These are phyloP conservation scores for Heterodera carotae DNA, from an alignment of 1,140 invertebrate species.

Conservation along the genomic window DNA sequence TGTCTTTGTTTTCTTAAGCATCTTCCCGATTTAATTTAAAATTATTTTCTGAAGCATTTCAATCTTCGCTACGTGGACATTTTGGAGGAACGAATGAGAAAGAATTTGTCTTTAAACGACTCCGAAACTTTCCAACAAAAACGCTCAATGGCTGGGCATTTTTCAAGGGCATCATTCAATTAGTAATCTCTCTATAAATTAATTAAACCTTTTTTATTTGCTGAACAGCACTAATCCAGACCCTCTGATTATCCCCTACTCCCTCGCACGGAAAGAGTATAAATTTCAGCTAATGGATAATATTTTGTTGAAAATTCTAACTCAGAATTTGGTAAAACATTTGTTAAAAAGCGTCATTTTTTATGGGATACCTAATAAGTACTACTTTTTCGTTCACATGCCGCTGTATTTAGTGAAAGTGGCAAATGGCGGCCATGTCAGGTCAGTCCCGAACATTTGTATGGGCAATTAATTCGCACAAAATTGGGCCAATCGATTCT, in stretches of 20 bases:
- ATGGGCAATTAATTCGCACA: conserved; percentile 20
- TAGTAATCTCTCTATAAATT: neutral
- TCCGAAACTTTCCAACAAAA: conserved; percentile 12
- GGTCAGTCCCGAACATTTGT: conserved; percentile 20
- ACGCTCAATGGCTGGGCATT: conserved; percentile 22
- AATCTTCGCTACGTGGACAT: conserved; percentile 22
- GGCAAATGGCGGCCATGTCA: neutral
- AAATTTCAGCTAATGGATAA: too few species aligned
- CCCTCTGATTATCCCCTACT: too few species aligned
- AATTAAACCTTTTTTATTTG: neutral
- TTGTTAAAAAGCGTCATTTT: too few species aligned
- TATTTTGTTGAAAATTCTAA: too few species aligned
- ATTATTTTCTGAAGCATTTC: conserved; percentile 10
- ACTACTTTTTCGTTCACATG: too few species aligned
- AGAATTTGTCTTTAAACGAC: conserved; percentile 2
- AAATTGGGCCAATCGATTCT: conserved; percentile 8
- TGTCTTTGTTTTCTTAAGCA: neutral
- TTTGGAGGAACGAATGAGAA: conserved; percentile 17
- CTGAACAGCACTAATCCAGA: too few species aligned
- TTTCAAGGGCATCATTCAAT: conserved; percentile 17
- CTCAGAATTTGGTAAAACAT: too few species aligned
- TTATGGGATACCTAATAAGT: too few species aligned
- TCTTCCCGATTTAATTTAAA: conserved; percentile 17
- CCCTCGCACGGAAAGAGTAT: too few species aligned
- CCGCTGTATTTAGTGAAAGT: neutral